Evolutionary conservation across 2,113 vertebrate species (phyloP).

Genomic region (Haemorhous mexicanus): DNA sequence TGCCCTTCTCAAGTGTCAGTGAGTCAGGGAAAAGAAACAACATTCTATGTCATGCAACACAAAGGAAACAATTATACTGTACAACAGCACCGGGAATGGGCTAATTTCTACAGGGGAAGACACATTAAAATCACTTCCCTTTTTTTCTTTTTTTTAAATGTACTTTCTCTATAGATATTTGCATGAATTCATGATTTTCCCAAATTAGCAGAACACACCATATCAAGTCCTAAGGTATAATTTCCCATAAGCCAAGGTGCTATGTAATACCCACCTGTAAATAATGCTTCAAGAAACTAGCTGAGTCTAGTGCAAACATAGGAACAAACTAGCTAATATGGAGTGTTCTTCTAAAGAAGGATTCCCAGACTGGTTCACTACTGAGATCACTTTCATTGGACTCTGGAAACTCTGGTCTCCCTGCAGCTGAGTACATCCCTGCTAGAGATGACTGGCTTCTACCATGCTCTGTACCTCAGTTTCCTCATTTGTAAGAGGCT

Average conservation of each 20-base stretch:
- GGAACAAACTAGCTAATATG: not conserved
- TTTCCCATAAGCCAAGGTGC: not conserved
- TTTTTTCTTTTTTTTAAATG: too few species aligned
- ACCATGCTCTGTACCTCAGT: not conserved
- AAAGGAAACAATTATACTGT: not conserved
- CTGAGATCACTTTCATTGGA: not conserved
- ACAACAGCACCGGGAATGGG: not conserved
- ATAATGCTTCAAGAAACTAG: not conserved
- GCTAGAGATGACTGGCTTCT: not conserved
- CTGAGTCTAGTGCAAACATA: not conserved
- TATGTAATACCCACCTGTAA: not conserved
- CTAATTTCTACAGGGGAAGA: not conserved
- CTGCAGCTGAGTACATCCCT: not conserved
- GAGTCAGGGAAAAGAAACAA: not conserved
- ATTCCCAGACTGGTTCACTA: not conserved
- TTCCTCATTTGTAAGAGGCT: not conserved
- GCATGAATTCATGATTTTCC: not conserved
- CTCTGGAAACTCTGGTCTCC: not conserved
- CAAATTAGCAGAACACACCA: not conserved
- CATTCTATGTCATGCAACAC: not conserved
- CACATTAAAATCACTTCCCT: fast-evolving
- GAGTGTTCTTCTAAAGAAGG: not conserved
- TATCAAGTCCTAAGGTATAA: not conserved
- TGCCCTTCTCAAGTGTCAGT: not conserved
- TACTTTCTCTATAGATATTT: not conserved